Conservation (phyloP, 2,113 vertebrate genomes). For the Atherinomorus stipes region DNA sequence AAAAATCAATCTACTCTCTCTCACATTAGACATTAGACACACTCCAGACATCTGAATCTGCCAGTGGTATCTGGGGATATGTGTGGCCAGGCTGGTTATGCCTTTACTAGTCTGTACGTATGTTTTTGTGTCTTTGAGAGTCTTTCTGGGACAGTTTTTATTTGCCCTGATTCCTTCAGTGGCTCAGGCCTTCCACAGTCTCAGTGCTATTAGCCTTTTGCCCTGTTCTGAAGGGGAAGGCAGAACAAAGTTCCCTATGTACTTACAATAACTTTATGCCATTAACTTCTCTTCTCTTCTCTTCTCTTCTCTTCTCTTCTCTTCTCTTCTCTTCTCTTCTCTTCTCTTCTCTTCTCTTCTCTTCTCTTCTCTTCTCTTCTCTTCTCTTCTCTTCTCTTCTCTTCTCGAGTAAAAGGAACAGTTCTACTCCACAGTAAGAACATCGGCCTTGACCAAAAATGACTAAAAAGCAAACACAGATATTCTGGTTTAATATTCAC, state of each 20-base stretch:
- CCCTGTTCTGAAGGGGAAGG: slow-evolving; percentile 42
- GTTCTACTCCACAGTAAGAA: slow-evolving; percentile 29
- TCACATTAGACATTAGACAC: too few relatives aligned
- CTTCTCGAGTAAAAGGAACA: slow-evolving; percentile 3
- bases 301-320: not conserved
- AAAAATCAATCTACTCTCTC: too few relatives aligned
- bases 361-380: not conserved
- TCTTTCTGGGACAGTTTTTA: slow-evolving; percentile 47
- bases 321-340: not conserved
- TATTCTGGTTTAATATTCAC: slow-evolving; percentile 19
- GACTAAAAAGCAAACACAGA: slow-evolving; percentile 42
- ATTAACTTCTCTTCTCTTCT: not conserved
- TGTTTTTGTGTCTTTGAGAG: not conserved
- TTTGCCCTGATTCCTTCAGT: slow-evolving; percentile 64
- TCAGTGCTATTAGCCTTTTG: slow-evolving; percentile 68
- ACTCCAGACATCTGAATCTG: slow-evolving; percentile 20
- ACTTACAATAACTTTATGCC: slow-evolving; percentile 10
- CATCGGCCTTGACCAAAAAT: slow-evolving; percentile 23
- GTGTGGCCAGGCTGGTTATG: slow-evolving; percentile 35
- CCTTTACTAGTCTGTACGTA: slow-evolving; percentile 24
- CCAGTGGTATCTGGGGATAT: slow-evolving; percentile 39
- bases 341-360: not conserved
- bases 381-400: not conserved
- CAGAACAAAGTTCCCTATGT: slow-evolving; percentile 13
- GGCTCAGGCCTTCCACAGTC: slow-evolving; percentile 49